phyloP scores from a whole-genome alignment of 2,797 vertebrate genomes.

The Amblyopsis hoosieri region DNA sequence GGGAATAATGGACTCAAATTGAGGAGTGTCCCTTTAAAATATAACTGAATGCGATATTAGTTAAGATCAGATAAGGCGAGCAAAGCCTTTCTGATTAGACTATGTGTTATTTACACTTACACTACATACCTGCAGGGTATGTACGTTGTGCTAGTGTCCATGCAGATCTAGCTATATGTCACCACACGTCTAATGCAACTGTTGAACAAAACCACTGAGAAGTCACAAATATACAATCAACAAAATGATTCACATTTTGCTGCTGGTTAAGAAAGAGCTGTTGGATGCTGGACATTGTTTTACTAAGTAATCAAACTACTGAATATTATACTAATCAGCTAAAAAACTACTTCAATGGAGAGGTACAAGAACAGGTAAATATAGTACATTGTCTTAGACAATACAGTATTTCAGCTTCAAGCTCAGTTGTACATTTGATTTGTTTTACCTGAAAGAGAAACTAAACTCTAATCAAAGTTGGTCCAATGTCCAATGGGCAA shows the following conservation, averaged over 20 bases:
- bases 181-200: background rate
- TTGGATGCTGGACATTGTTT: too few relatives aligned
- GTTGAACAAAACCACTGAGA: background rate
- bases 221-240: background rate
- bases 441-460: slow-evolving; percentile 49
- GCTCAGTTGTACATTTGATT: background rate
- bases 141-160: slow-evolving; percentile 21
- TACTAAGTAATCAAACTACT: background rate
- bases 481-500: slow-evolving; percentile 2
- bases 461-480: slow-evolving; percentile 5
- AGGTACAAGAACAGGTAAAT: too few relatives aligned
- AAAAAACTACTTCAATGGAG: too few relatives aligned
- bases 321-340: too few relatives aligned
- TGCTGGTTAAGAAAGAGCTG: too few relatives aligned
- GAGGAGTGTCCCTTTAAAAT: too few relatives aligned
- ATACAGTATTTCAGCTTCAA: background rate
- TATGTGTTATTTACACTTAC: background rate
- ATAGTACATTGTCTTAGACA: too few relatives aligned
- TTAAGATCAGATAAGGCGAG: too few relatives aligned
- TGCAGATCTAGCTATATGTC: slow-evolving; percentile 38
- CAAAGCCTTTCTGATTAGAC: background rate
- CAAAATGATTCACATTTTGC: background rate
- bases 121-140: background rate
- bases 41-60: too few relatives aligned
- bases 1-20: too few relatives aligned